Conservation (phyloP, 2,797 vertebrate genomes). For the Phrynocephalus vlangalii region DNA sequence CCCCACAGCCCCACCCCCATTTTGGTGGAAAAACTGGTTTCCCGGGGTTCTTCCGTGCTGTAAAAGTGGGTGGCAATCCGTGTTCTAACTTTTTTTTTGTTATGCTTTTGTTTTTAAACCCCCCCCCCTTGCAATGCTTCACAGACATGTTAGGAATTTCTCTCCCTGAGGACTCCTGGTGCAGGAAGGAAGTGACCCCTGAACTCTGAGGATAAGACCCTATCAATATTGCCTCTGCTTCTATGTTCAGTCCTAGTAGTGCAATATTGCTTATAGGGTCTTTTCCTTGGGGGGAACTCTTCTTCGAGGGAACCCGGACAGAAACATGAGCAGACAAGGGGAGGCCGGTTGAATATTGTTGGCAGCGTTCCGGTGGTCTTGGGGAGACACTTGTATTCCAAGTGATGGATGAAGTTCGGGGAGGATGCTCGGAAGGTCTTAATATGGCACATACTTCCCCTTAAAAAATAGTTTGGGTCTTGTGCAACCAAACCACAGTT, state of each 20-base stretch:
- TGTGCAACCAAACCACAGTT: not conserved
- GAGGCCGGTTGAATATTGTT: constrained; percentile 45
- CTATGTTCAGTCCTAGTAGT: constrained; percentile 89
- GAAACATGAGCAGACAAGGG: constrained; percentile 6
- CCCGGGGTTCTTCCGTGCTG: too few relatives aligned
- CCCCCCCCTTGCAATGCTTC: constrained; percentile 55
- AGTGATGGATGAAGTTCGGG: not conserved
- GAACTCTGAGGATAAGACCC: constrained; percentile 88
- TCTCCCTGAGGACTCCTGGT: constrained; percentile 49
- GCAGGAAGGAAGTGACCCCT: constrained; percentile 68
- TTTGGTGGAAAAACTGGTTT: too few relatives aligned
- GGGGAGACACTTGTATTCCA: not conserved
- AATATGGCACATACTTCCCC: constrained; percentile 51
- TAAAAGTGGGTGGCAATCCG: too few relatives aligned
- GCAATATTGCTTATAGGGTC: constrained; percentile 99
- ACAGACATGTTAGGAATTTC: constrained; percentile 63
- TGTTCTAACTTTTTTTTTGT: not conserved
- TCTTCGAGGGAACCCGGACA: constrained; percentile 58
- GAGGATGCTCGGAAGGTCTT: constrained; percentile 24
- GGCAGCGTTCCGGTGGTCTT: constrained; percentile 38
- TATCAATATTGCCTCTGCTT: constrained; percentile 98
- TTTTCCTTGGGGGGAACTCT: constrained; percentile 84
- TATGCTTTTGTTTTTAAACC: not conserved
- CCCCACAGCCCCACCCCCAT: too few relatives aligned
- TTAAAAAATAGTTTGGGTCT: constrained; percentile 56